phyloP scores from a whole-genome alignment of 1,140 invertebrate genomes.

The Lepidurus couesii region DNA sequence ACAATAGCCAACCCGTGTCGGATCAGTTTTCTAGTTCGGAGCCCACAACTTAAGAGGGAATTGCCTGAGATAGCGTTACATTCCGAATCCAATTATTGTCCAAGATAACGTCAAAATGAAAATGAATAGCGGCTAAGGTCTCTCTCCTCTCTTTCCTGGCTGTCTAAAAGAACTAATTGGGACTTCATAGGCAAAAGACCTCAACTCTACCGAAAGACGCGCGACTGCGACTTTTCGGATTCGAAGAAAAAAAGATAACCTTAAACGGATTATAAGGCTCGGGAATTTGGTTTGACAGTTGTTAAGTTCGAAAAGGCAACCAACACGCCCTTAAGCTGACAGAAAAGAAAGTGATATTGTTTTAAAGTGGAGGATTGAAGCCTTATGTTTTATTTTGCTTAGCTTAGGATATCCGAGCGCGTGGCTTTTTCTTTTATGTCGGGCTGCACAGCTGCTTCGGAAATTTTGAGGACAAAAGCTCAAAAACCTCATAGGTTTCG shows the following conservation, averaged over 20 bases:
- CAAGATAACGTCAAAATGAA: not conserved
- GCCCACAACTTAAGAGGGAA: not conserved
- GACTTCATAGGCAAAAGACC: no score
- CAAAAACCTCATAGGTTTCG: not conserved
- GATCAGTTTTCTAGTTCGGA: not conserved
- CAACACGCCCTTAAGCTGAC: not conserved
- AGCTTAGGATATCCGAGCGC: not conserved
- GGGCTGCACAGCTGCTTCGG: not conserved
- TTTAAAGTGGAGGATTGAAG: not conserved
- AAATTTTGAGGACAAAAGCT: not conserved
- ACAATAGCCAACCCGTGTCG: not conserved
- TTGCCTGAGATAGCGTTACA: no score
- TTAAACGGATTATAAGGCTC: no score
- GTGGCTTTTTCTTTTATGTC: not conserved
- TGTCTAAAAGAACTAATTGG: not conserved
- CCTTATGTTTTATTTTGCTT: not conserved
- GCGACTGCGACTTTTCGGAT: no score
- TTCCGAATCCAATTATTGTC: slow-evolving; percentile 13
- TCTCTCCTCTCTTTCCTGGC: not conserved
- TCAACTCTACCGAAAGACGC: no score
- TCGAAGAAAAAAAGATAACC: no score
- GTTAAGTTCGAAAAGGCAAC: not conserved
- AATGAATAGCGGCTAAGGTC: not conserved
- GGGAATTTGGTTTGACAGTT: not conserved
- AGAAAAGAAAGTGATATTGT: not conserved